Evolutionary conservation across 2,888 invertebrate species (phyloP).

Genomic region (Sphaerophoria rueppellii): DNA sequence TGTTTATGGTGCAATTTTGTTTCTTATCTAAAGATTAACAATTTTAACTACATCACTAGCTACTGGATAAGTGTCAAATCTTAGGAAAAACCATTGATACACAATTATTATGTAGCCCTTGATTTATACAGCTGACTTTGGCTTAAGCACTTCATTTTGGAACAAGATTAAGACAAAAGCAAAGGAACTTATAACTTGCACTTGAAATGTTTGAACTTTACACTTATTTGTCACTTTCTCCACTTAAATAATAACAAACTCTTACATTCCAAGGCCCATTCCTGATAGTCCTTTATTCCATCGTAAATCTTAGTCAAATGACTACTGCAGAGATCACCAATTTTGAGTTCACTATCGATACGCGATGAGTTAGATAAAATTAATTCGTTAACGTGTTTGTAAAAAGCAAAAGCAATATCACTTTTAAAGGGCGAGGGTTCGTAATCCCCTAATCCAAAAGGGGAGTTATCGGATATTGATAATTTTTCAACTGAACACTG

Average conservation of each 20-base stretch:
- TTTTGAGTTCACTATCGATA: conserved; percentile 28
- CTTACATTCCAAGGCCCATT: conserved; percentile 81
- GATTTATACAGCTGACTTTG: no score
- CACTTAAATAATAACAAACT: conserved; percentile 2
- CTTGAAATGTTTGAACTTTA: not conserved
- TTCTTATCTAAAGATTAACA: not conserved
- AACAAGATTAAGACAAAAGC: no score
- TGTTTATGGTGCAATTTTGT: not conserved
- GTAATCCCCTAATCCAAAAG: conserved; percentile 69
- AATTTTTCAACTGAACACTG: conserved; percentile 66
- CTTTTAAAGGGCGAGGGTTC: conserved; percentile 75
- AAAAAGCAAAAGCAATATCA: conserved; percentile 78
- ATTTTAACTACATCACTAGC: not conserved
- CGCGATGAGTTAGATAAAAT: conserved; percentile 8
- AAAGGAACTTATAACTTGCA: not conserved
- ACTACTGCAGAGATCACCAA: conserved; percentile 75
- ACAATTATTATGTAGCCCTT: no score
- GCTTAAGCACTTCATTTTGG: no score
- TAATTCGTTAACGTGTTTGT: conserved; percentile 74
- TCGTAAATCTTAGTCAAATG: conserved; percentile 77
- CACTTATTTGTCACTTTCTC: not conserved
- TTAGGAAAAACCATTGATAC: not conserved
- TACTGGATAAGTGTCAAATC: not conserved
- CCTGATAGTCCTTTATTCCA: conserved; percentile 77
- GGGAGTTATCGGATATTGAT: conserved; percentile 27